phyloP scores from a whole-genome alignment of 2,113 vertebrate genomes.

The Anoura caudifer region DNA sequence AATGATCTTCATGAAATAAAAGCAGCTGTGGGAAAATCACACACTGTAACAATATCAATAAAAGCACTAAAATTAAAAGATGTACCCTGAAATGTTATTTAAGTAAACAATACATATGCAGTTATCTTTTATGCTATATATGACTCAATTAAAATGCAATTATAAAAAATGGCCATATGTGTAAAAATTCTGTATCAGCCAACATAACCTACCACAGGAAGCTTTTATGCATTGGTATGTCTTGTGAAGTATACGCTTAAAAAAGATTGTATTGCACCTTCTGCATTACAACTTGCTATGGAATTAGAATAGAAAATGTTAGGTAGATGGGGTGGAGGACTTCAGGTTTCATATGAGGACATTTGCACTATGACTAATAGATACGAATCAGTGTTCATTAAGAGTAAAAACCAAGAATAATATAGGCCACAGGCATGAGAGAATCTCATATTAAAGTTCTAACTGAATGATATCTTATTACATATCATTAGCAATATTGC shows the following conservation, averaged over 20 bases:
- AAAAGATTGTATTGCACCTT: slow-evolving; percentile 41
- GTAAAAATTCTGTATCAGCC: slow-evolving; percentile 63
- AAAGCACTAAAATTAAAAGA: slow-evolving; percentile 83
- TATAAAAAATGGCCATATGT: slow-evolving; percentile 71
- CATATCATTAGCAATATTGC: neutral
- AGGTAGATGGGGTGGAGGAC: neutral
- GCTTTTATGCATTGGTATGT: slow-evolving; percentile 55
- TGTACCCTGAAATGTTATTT: slow-evolving; percentile 80
- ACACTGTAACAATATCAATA: slow-evolving; percentile 80
- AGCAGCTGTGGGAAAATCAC: slow-evolving; percentile 83
- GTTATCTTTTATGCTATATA: slow-evolving; percentile 69
- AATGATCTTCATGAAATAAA: slow-evolving; percentile 82
- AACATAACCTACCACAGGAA: slow-evolving; percentile 46
- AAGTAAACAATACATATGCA: slow-evolving; percentile 69
- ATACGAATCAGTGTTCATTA: neutral
- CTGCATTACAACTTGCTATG: neutral
- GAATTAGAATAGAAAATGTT: slow-evolving; percentile 36
- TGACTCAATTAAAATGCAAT: slow-evolving; percentile 78
- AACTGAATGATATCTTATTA: neutral
- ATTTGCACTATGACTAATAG: neutral
- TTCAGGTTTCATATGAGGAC: neutral
- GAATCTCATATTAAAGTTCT: neutral
- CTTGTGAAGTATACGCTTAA: slow-evolving; percentile 54
- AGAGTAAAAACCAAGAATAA: neutral
- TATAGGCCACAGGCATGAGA: neutral